Conservation (phyloP, 2,888 invertebrate genomes). For the Capitulum mitella region DNA sequence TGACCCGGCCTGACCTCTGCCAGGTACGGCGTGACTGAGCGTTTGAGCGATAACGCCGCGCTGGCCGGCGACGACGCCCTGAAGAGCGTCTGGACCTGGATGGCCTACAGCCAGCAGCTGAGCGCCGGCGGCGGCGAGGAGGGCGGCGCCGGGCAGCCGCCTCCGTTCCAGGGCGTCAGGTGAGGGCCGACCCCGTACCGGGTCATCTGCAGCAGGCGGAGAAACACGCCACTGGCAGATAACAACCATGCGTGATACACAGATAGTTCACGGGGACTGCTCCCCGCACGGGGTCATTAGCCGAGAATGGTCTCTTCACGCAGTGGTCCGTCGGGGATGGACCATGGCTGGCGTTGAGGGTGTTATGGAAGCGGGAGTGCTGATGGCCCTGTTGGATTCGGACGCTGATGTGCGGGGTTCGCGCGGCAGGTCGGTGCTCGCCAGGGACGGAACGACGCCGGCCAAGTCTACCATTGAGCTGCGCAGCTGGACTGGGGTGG, state of each 20-base stretch:
- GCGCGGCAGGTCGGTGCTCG: neutral
- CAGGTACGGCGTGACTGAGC: constrained; percentile 18
- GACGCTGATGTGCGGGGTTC: too few species aligned
- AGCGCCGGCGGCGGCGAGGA: neutral
- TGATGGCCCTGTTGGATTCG: too few species aligned
- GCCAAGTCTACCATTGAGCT: neutral
- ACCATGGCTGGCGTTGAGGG: too few species aligned
- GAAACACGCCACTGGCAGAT: too few species aligned
- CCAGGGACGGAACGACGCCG: neutral
- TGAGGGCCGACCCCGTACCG: neutral
- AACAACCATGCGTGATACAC: too few species aligned
- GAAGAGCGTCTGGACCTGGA: constrained; percentile 20
- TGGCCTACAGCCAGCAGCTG: constrained; percentile 12
- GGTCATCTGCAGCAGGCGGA: too few species aligned
- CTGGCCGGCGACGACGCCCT: neutral
- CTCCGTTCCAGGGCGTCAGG: neutral
- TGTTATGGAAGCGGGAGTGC: too few species aligned
- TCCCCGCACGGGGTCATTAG: too few species aligned
- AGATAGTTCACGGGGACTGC: too few species aligned
- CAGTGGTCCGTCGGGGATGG: too few species aligned
- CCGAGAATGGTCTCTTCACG: too few species aligned
- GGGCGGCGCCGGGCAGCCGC: neutral
- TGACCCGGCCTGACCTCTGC: neutral
- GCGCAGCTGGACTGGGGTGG: neutral
- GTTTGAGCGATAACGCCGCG: neutral